Conservation (phyloP, 2,797 vertebrate genomes). For the Malacoraja senta region DNA sequence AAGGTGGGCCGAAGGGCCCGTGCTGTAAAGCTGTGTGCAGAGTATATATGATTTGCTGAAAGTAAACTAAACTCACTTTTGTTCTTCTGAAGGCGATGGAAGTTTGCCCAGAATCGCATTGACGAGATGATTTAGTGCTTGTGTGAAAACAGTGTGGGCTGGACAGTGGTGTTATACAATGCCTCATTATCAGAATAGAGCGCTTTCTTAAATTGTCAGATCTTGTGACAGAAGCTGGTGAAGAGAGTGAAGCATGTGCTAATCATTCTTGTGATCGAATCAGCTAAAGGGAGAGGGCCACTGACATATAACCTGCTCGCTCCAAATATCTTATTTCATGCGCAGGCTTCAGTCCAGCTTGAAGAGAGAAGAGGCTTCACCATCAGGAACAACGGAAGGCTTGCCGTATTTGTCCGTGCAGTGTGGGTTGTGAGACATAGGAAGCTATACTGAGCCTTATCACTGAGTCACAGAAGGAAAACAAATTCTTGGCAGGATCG, state of each 20-base stretch:
- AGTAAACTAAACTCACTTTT: conserved; percentile 3
- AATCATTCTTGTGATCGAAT: conserved; percentile 17
- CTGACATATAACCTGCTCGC: background rate
- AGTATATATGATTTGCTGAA: background rate
- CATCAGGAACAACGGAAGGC: conserved; percentile 40
- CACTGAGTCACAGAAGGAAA: conserved; percentile 44
- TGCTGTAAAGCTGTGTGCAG: background rate
- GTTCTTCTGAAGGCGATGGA: conserved; percentile 14
- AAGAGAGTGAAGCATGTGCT: background rate
- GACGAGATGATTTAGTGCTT: conserved; percentile 1
- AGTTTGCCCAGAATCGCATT: background rate
- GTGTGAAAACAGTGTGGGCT: conserved; percentile 5
- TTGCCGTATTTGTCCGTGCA: conserved; percentile 52
- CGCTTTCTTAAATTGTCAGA: conserved; percentile 3
- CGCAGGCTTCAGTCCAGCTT: background rate
- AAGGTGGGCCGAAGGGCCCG: no score
- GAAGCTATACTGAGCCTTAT: conserved; percentile 50
- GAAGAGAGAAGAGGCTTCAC: conserved; percentile 42
- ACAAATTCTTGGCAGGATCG: conserved; percentile 31
- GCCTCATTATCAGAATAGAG: conserved; percentile 7
- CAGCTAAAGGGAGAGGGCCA: background rate
- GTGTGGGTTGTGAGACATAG: conserved; percentile 49
- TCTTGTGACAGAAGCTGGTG: background rate
- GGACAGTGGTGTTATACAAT: background rate
- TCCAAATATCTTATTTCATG: background rate